Base-by-base conservation (phyloP, 1,140 invertebrate genomes). In the Drepana arcuata region DNA sequence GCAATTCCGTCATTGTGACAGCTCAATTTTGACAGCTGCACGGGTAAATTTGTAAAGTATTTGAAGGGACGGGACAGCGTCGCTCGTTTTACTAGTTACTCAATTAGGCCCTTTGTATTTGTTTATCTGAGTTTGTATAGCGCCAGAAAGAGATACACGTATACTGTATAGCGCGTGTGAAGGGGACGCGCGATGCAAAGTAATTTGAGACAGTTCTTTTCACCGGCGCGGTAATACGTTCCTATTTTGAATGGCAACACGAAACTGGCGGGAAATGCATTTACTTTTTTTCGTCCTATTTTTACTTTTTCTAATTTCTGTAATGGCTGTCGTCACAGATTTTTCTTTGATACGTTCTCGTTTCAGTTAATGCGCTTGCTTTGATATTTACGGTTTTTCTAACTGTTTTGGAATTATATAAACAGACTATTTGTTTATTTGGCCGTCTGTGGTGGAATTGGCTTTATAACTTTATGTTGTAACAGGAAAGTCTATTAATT, bases 41-140 rank as follows among this genome's bases (percentile, higher is more conserved):
- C 10, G 13, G 13, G 12, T 54, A 66, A 54, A 3, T 10, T 68
- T 50, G 71, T 56, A 41, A 47, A 35, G 60, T 56, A 60, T 48
- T 59, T 62, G 65, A 65, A 80, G 75, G 75, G 75, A 80, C 64
- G 66, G 57, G 48, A 65, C 62, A 54, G 58, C 72, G 69, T 66
- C 73, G 71, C 73, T 75, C 78, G 70, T 77, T 82, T 78, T 75
- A 82, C 78, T 82, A 82, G 74, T 82, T 82, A 82, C 78, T 82
- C 78, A 82, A 82, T 82, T 82, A 82, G 78, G 74, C 74, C 73
- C 75, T 82, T 82, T 82, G 78, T 82, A 72, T 82, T 82, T 82
- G 69, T 82, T 79, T 82, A 82, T 79, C 69, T 71, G 73, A 78
- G 74, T 82, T 82, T 78, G 69, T 78, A 72, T 72, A 82, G 71